Evolutionary conservation across 1,140 invertebrate genomes (phyloP).

Genomic region (Bombus sylvicola): DNA sequence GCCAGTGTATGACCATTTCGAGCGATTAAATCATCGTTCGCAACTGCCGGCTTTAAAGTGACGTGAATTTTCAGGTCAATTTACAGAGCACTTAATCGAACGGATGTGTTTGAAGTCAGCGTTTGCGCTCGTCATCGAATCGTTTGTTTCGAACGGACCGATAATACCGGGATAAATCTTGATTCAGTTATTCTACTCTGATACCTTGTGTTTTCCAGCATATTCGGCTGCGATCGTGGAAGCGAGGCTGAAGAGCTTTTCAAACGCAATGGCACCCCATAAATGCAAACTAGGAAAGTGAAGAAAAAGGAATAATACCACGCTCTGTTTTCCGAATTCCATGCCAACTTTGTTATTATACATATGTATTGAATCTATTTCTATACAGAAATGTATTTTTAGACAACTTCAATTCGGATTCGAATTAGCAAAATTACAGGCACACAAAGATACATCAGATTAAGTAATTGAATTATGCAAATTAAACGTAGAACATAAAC

Average conservation of each 20-base stretch:
- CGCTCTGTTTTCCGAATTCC: background rate
- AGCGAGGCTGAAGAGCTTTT: background rate
- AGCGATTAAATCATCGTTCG: constrained; percentile 56
- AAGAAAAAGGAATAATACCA: background rate
- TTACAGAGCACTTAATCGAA: constrained; percentile 61
- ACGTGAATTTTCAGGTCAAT: constrained; percentile 57
- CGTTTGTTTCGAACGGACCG: constrained; percentile 27
- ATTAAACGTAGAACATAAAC: background rate
- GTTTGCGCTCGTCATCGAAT: constrained; percentile 50
- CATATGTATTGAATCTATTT: too few relatives aligned
- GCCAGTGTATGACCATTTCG: constrained; percentile 47
- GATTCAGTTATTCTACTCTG: constrained; percentile 17
- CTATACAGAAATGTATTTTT: too few relatives aligned
- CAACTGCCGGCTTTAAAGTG: constrained; percentile 34
- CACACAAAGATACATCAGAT: background rate
- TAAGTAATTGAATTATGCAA: background rate
- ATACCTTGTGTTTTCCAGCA: background rate
- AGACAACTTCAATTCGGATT: too few relatives aligned
- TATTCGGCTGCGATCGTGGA: background rate
- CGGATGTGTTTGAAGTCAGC: constrained; percentile 42
- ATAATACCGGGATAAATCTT: constrained; percentile 22
- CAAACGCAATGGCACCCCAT: background rate
- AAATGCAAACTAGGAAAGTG: background rate
- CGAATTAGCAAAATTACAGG: background rate
- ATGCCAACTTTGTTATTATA: background rate